phyloP scores from a whole-genome alignment of 2,888 invertebrate genomes.

The Ophraella communa region DNA sequence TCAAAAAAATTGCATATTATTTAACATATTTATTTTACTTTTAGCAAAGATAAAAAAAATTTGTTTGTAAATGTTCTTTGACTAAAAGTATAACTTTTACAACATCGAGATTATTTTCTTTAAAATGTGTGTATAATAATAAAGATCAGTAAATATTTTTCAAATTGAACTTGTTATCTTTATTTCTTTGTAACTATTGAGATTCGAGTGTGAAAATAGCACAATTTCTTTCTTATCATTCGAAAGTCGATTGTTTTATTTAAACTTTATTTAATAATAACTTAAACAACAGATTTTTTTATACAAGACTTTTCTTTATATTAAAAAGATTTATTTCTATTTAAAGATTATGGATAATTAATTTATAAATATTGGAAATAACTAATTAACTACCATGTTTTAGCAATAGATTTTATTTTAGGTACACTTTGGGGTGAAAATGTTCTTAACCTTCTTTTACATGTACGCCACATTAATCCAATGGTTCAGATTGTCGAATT shows the following conservation, averaged over 20 bases:
- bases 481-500: conserved; percentile 77
- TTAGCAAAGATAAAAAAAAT: not conserved
- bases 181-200: not conserved
- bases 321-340: not conserved
- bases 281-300: not conserved
- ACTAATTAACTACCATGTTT: too few relatives aligned
- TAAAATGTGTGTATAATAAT: not conserved
- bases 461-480: conserved; percentile 84
- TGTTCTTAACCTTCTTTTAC: conserved; percentile 83
- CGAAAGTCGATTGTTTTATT: not conserved
- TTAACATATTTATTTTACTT: not conserved
- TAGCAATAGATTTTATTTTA: too few relatives aligned
- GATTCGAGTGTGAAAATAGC: not conserved
- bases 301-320: too few relatives aligned
- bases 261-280: not conserved
- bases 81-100: not conserved
- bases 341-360: too few relatives aligned
- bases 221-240: not conserved
- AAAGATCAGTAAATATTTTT: not conserved
- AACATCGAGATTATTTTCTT: not conserved
- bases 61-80: not conserved
- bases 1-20: conserved; percentile 2
- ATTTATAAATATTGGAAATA: too few relatives aligned
- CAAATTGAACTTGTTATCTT: not conserved
- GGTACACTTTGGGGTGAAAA: too few relatives aligned